Evolutionary conservation across 2,797 vertebrate genomes (phyloP).

Genomic region (Chelonia mydas): DNA sequence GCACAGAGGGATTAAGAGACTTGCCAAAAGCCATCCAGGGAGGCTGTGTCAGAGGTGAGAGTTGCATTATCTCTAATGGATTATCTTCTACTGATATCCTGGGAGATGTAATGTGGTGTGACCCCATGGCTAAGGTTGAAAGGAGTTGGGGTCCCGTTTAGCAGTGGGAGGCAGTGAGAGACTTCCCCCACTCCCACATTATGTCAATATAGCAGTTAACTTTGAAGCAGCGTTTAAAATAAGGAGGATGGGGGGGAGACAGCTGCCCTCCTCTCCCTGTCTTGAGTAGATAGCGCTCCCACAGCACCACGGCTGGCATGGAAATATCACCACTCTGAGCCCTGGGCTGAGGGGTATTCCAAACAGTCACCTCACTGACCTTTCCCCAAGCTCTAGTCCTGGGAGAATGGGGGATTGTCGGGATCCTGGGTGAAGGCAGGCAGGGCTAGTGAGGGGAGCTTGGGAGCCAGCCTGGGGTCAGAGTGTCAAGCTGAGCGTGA

Average conservation of each 20-base stretch:
- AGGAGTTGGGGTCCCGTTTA: not conserved
- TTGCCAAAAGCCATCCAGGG: not conserved
- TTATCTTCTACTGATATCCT: not conserved
- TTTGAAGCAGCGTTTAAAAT: not conserved
- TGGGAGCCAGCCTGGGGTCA: not conserved
- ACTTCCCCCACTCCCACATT: not conserved
- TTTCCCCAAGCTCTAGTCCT: not conserved
- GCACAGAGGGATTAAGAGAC: not conserved
- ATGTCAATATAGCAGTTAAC: not conserved
- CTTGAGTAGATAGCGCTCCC: not conserved
- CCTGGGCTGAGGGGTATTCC: not conserved
- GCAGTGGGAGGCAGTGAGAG: not conserved
- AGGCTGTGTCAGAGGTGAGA: not conserved
- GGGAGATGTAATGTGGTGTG: not conserved
- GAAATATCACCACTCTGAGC: not conserved
- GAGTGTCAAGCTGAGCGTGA: no score
- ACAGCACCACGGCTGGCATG: not conserved
- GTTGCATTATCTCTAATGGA: not conserved
- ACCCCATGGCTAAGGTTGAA: not conserved
- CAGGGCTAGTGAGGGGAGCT: not conserved
- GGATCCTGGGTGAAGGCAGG: not conserved
- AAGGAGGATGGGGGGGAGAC: not conserved
- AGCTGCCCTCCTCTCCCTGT: not conserved
- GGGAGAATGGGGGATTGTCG: not conserved
- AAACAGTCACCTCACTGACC: not conserved